A percentile compares a stretch with the other conserved stretches of the same genome.
Conservation (phyloP, 2,888 invertebrate genomes). For the Bembecia ichneumoniformis region DNA sequence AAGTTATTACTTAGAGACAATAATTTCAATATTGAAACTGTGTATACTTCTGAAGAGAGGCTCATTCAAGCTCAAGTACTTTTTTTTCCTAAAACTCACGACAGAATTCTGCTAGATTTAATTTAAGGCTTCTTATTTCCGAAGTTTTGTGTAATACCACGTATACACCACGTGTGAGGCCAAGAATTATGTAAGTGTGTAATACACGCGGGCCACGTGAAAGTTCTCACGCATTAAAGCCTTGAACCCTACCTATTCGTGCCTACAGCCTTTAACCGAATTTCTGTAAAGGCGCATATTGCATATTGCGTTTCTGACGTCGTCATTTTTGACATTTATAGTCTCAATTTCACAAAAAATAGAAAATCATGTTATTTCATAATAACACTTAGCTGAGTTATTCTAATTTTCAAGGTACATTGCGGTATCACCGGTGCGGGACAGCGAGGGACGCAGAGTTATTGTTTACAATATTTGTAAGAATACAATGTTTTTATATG, state of each 20-base stretch:
- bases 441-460: conserved; percentile 80
- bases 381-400: conserved; percentile 13
- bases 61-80: no score
- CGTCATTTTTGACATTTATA: no score
- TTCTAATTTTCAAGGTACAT: conserved; percentile 74
- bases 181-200: no score
- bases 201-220: conserved; percentile 9
- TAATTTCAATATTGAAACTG: no score
- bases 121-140: no score
- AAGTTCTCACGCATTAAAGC: conserved; percentile 27
- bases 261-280: conserved; percentile 1
- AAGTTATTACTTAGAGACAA: no score
- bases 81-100: no score
- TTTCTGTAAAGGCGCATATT: conserved; percentile 5
- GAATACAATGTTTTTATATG: conserved; percentile 21
- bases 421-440: conserved; percentile 81
- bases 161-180: no score
- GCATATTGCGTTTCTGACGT: neutral
- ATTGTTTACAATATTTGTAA: conserved; percentile 77
- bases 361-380: conserved; percentile 17
- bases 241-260: conserved; percentile 24
- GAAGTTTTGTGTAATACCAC: no score
- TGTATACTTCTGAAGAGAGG: no score
- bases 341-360: no score
- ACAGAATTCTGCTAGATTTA: no score